Evolutionary conservation across 2,113 vertebrate genomes (phyloP).

Genomic region (human): DNA sequence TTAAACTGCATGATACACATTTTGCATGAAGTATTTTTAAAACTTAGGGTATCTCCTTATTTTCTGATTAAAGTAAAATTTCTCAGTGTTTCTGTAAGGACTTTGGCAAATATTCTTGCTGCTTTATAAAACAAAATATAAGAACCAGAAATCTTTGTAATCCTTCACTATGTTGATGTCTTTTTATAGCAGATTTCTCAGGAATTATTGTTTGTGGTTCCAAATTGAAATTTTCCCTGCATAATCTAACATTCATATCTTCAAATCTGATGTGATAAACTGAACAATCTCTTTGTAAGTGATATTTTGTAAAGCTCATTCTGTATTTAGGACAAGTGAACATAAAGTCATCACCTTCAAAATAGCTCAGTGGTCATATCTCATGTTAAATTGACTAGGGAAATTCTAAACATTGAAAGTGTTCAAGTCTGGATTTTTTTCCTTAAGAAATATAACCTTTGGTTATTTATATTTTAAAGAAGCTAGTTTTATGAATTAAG

Average conservation of each 20-base stretch:
- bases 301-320: neutral
- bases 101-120: neutral
- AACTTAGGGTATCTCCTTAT: neutral
- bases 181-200: neutral
- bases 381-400: neutral
- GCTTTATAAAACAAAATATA: neutral
- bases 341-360: neutral
- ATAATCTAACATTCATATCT: neutral
- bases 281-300: neutral
- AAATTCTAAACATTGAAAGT: neutral
- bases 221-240: neutral
- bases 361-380: neutral
- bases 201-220: neutral
- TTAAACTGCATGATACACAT: neutral
- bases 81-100: neutral
- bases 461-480: neutral
- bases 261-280: neutral
- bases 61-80: conserved; percentile 14
- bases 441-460: neutral
- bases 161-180: neutral
- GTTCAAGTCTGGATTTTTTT: neutral
- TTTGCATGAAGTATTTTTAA: neutral
- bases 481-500: neutral
- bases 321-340: neutral
- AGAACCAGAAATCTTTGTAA: neutral